A percentile compares a stretch with the other conserved stretches of the same genome.
These are phyloP conservation scores for Amphiprion ocellaris DNA, from an alignment of 2,113 vertebrate species.

Conservation along the genomic window DNA sequence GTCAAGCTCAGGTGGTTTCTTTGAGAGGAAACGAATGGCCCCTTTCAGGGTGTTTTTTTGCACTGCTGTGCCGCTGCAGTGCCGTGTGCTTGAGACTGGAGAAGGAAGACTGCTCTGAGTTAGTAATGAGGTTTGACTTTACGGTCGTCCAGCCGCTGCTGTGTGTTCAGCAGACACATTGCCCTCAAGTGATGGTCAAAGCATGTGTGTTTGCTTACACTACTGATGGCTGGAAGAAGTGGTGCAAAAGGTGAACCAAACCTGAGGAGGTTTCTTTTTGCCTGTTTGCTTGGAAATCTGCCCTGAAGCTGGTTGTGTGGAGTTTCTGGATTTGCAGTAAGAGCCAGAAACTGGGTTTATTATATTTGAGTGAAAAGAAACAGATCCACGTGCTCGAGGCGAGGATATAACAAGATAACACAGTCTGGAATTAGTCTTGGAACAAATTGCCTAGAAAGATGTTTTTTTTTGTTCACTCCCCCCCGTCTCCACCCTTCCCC, in stretches of 20 bases:
- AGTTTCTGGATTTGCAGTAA: slow-evolving; percentile 56
- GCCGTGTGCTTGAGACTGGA: slow-evolving; percentile 53
- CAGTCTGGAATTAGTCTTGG: slow-evolving; percentile 47
- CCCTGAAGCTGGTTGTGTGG: slow-evolving; percentile 32
- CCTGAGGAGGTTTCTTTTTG: background rate
- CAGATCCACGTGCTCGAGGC: background rate
- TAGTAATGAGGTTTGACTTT: slow-evolving; percentile 65
- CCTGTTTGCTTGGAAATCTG: slow-evolving; percentile 27
- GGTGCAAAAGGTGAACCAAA: slow-evolving; percentile 8
- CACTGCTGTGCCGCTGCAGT: slow-evolving; percentile 54
- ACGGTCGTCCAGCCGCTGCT: slow-evolving; percentile 45
- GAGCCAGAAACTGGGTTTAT: slow-evolving; percentile 54
- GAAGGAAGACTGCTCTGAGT: slow-evolving; percentile 49
- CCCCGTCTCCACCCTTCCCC: slow-evolving; percentile 66
- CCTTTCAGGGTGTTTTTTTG: slow-evolving; percentile 44
- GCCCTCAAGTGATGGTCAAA: slow-evolving; percentile 50
- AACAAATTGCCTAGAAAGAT: slow-evolving; percentile 70
- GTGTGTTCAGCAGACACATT: slow-evolving; percentile 42
- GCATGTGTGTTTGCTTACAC: slow-evolving; percentile 52
- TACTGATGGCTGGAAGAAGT: slow-evolving; percentile 41
- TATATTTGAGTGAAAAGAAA: slow-evolving; percentile 32
- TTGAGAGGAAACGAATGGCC: slow-evolving; percentile 66
- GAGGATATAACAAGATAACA: slow-evolving; percentile 22
- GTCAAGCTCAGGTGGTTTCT: slow-evolving; percentile 72
- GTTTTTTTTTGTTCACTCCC: slow-evolving; percentile 81